phyloP scores from a whole-genome alignment of 64 coral and sea anemone species.

The Platygyra sinensis region DNA sequence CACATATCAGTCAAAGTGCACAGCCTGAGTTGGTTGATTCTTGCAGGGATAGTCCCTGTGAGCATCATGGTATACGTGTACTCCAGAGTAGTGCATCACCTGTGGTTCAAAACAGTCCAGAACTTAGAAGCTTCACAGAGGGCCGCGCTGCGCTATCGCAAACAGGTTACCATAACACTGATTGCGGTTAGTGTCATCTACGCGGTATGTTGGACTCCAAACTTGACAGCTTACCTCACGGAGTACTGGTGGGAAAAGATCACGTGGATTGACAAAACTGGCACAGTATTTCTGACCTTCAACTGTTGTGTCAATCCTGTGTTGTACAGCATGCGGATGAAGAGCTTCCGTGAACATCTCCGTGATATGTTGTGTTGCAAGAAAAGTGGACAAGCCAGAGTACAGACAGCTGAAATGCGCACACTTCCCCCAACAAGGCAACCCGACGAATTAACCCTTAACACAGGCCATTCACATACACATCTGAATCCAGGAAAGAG shows the following conservation, averaged over 20 bases:
- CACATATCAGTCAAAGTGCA: slow-evolving; percentile 10
- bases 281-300: not conserved
- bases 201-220: not conserved
- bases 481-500: no score
- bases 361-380: not conserved
- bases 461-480: no score
- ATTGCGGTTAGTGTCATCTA: not conserved
- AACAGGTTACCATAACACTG: not conserved
- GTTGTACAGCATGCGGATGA: not conserved
- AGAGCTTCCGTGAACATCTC: not conserved
- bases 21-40: slow-evolving; percentile 20
- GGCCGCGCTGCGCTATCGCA: slow-evolving; percentile 5
- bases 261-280: not conserved
- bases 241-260: not conserved
- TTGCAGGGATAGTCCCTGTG: slow-evolving; percentile 26
- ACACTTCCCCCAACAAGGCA: not conserved
- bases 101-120: slow-evolving; percentile 5
- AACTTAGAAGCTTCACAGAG: not conserved
- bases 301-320: not conserved
- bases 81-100: slow-evolving; percentile 35
- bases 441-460: not conserved
- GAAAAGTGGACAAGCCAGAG: not conserved
- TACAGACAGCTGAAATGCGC: not conserved
- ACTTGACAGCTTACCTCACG: not conserved
- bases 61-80: slow-evolving; percentile 34